Base-by-base conservation (phyloP, 1,140 invertebrate genomes). In the Diorhabda elongata region DNA sequence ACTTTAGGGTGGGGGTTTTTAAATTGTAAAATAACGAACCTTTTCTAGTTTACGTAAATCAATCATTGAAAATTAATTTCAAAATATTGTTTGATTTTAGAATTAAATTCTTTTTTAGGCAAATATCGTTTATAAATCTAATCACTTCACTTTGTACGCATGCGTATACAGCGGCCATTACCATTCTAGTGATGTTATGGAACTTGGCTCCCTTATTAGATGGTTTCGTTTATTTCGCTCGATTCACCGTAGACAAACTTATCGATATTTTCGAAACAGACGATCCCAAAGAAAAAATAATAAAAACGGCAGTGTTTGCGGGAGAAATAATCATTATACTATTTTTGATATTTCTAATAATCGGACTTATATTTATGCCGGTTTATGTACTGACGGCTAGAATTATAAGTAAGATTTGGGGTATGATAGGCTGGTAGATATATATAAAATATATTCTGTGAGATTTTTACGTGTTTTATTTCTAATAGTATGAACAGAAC, bases 171-270 rank as follows among this genome's bases (percentile, higher is more conserved):
- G 77, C 77, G 0, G 67, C 65, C 41, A 68, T 75, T 26, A 73
- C 72, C 3, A 76, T 78, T 64, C 26, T 78, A 41, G 72, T 73
- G 9, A 78, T 78, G 76, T 61, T 78, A n/a, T 75, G 69, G 64
- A 77, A 77, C 60, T 64, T 78, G 52, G 65, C 74, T 42, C 75
- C 76, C 3, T 58, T 78, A 9, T 58, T 77, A 2, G 74, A 78
- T 41, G 75, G 74, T 11, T 71, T 77, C 44, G 65, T 76, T 5
- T 77, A 73, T 65, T 70, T 78, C n/a, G 52, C 74, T 3, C 60
- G 77, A 42, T 78, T 78, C 67, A 42, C 75, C 2, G 57, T 78
- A 47, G 77, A 78, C 61, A 75, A 76, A 70, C 45, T 71, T 45
- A 75, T 78, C 44, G 73, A 78, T 57, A 78, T 78, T 68, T 72